These are phyloP conservation scores for Prinia subflava DNA, from an alignment of 2,113 vertebrate species.

Conservation along the genomic window DNA sequence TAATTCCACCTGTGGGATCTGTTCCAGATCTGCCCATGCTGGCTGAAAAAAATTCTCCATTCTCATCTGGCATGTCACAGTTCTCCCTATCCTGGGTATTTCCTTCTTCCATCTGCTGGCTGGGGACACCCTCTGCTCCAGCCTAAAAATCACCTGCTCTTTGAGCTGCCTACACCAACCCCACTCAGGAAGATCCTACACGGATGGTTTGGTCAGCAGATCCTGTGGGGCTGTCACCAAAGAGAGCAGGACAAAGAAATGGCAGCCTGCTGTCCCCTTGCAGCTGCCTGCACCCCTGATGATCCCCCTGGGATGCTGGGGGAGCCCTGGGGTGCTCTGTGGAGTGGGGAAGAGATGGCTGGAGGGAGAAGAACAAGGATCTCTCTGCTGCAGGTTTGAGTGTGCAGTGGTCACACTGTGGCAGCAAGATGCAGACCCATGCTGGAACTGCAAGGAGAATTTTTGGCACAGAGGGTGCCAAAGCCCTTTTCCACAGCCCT, in stretches of 20 bases:
- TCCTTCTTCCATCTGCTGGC: rapidly evolving
- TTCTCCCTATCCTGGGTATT: background rate
- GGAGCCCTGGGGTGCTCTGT: background rate
- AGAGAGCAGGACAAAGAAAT: background rate
- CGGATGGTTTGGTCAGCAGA: background rate
- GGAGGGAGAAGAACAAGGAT: background rate
- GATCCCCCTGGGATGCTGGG: rapidly evolving
- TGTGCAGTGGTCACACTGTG: background rate
- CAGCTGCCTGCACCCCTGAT: rapidly evolving
- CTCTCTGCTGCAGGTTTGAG: background rate
- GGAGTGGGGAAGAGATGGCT: background rate
- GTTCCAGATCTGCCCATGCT: background rate
- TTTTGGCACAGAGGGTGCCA: background rate
- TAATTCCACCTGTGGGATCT: background rate
- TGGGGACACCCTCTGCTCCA: background rate
- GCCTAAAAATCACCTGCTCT: background rate
- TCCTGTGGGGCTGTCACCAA: background rate
- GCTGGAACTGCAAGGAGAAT: background rate
- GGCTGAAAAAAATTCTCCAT: background rate
- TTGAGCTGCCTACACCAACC: background rate
- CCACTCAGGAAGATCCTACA: background rate
- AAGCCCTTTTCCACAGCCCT: background rate
- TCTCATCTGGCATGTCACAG: background rate
- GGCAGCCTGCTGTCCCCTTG: background rate
- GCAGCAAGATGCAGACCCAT: background rate